These are phyloP conservation scores for Apotomis turbidana DNA, from an alignment of 2,888 invertebrate genomes.

Conservation along the genomic window DNA sequence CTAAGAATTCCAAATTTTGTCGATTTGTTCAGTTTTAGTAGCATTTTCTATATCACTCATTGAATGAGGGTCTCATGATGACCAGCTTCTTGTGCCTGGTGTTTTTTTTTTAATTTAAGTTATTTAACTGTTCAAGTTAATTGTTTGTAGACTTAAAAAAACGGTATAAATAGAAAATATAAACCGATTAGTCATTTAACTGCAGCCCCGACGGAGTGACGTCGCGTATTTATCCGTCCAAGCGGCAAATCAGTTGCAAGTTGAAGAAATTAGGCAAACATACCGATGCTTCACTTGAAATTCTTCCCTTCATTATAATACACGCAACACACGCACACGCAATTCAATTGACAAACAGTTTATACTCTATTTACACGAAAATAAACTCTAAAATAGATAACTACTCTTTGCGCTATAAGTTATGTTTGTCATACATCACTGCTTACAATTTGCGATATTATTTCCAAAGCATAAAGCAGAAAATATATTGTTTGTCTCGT, in stretches of 20 bases:
- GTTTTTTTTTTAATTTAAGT: too few relatives aligned
- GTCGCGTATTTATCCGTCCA: not conserved
- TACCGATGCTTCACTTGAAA: conserved; percentile 17
- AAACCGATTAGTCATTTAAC: too few relatives aligned
- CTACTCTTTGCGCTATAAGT: not conserved
- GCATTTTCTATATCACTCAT: too few relatives aligned
- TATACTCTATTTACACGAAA: not conserved
- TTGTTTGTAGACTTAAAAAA: too few relatives aligned
- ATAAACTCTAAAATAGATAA: not conserved
- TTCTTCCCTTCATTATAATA: conserved; percentile 45
- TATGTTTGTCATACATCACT: not conserved
- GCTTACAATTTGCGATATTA: not conserved
- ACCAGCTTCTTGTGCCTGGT: too few relatives aligned
- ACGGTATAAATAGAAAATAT: too few relatives aligned
- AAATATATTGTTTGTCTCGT: not conserved
- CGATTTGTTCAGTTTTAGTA: too few relatives aligned
- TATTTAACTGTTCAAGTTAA: too few relatives aligned
- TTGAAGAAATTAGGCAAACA: conserved; percentile 13
- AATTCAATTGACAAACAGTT: conserved; percentile 33
- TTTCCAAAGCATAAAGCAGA: not conserved
- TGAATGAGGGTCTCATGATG: too few relatives aligned
- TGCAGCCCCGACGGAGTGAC: too few relatives aligned
- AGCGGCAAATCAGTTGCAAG: not conserved
- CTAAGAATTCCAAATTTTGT: too few relatives aligned
- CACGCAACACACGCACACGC: conserved; percentile 50